phyloP scores from a whole-genome alignment of 2,113 vertebrate species.

The Dinomys branickii region DNA sequence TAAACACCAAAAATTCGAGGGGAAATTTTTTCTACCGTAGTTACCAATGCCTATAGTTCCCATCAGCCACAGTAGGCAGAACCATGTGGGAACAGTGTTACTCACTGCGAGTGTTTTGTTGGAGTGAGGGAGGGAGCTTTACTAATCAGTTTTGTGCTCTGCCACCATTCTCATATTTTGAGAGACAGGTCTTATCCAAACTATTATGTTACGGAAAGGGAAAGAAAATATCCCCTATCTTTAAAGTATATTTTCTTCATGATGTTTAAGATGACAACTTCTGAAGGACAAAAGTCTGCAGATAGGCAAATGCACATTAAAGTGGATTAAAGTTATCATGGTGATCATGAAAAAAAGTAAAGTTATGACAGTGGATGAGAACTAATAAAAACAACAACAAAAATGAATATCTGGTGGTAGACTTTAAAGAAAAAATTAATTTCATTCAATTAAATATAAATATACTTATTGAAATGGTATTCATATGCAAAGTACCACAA shows the following conservation, averaged over 20 bases:
- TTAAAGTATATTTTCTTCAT: neutral
- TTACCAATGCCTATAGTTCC: neutral
- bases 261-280: neutral
- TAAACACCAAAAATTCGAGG: neutral
- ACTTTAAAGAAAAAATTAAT: slow-evolving; percentile 12
- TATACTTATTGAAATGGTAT: neutral
- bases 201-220: neutral
- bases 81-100: neutral
- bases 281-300: neutral
- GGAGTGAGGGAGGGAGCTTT: neutral
- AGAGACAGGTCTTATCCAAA: neutral
- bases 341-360: neutral
- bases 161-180: neutral
- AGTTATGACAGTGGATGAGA: neutral
- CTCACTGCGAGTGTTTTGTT: neutral
- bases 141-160: neutral
- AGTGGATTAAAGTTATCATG: neutral
- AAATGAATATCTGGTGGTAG: neutral
- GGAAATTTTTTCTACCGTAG: neutral
- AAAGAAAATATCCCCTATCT: neutral
- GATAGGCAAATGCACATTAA: neutral
- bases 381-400: neutral
- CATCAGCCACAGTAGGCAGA: neutral
- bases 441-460: neutral
- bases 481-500: neutral